Percentiles rank a stretch among this genome's conserved stretches.
Evolutionary conservation across 1,140 invertebrate genomes (phyloP).

Genomic region (Aphelenchoides fujianensis): DNA sequence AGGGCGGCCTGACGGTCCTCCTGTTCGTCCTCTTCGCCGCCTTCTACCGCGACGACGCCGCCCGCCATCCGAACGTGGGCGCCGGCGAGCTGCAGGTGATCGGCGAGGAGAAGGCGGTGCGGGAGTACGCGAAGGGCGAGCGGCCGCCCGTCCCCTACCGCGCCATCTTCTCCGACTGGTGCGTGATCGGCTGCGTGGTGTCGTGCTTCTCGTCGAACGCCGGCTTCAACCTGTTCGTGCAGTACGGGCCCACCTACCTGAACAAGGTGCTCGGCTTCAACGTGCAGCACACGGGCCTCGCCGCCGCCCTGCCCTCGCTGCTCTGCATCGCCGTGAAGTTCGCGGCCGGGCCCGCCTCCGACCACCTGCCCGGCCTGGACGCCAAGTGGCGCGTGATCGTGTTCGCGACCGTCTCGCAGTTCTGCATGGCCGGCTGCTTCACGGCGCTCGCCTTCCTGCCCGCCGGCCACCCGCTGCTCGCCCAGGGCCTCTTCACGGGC

Average conservation of each 20-base stretch:
- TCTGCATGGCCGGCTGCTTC: slow-evolving; percentile 53
- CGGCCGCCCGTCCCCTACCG: background rate
- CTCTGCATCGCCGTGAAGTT: slow-evolving; percentile 40
- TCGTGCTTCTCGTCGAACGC: slow-evolving; percentile 8
- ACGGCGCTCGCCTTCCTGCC: slow-evolving; percentile 46
- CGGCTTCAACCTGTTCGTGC: slow-evolving; percentile 52
- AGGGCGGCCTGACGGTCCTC: slow-evolving; percentile 6
- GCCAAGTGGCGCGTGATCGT: slow-evolving; percentile 33
- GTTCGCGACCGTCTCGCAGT: slow-evolving; percentile 44
- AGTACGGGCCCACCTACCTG: slow-evolving; percentile 55
- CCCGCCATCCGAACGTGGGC: slow-evolving; percentile 11
- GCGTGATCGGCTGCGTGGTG: background rate
- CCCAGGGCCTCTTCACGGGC: slow-evolving; percentile 44
- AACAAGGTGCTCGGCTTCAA: slow-evolving; percentile 51
- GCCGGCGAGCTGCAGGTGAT: slow-evolving; percentile 1
- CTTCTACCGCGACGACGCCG: slow-evolving; percentile 21
- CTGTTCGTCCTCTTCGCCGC: slow-evolving; percentile 1
- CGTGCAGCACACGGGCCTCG: slow-evolving; percentile 48
- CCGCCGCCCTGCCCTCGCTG: slow-evolving; percentile 42
- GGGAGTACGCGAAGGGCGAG: background rate
- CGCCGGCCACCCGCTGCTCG: slow-evolving; percentile 23
- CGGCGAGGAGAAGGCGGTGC: background rate
- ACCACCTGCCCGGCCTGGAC: slow-evolving; percentile 32
- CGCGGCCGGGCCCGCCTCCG: slow-evolving; percentile 43
- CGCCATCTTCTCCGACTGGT: slow-evolving; percentile 1